These are phyloP conservation scores for Heliconius nattereri DNA, from an alignment of 1,140 invertebrate species.

Conservation along the genomic window DNA sequence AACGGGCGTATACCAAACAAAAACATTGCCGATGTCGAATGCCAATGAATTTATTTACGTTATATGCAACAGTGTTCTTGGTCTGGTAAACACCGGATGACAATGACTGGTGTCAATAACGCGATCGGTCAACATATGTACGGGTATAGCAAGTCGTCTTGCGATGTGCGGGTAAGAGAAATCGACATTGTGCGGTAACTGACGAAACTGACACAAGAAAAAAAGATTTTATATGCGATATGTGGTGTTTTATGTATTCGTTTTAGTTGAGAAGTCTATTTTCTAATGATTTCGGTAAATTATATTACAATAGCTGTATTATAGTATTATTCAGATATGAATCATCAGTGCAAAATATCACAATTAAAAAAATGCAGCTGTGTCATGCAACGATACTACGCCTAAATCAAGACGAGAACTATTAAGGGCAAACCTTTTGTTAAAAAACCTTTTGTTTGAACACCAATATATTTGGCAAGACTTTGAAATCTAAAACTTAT, in stretches of 20 bases:
- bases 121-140: constrained; percentile 47
- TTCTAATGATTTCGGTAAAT: too few relatives aligned
- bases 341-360: neutral
- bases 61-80: constrained; percentile 53
- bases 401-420: neutral
- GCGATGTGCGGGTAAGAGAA: constrained; percentile 24
- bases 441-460: too few relatives aligned
- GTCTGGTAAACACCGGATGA: constrained; percentile 66
- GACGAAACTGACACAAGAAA: neutral
- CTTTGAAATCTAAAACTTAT: too few relatives aligned
- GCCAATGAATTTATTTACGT: constrained; percentile 63
- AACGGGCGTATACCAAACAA: constrained; percentile 57
- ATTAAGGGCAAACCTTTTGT: neutral
- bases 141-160: constrained; percentile 36
- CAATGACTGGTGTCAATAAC: constrained; percentile 37
- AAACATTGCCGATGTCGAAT: constrained; percentile 58
- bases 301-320: too few relatives aligned
- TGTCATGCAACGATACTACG: neutral
- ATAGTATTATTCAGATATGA: neutral
- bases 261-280: neutral
- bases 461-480: too few relatives aligned
- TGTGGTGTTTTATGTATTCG: neutral
- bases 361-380: neutral
- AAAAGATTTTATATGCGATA: neutral
- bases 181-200: constrained; percentile 1